Conservation (phyloP, 2,888 invertebrate species). For the Sminthurinus aureus region DNA sequence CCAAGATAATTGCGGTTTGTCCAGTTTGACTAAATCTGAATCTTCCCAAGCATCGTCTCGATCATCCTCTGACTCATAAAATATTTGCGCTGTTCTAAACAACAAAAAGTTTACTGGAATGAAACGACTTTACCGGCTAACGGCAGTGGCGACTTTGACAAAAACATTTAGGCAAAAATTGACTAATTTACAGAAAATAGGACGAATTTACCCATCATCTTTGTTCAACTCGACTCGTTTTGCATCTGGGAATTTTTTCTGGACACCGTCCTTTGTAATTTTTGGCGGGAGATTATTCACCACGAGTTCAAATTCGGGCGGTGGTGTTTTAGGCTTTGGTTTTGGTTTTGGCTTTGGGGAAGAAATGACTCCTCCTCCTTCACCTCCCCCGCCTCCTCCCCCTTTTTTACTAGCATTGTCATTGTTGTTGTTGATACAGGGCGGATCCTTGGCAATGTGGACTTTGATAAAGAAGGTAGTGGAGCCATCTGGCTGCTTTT, state of each 20-base stretch:
- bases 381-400: too few relatives aligned
- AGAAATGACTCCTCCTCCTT: too few relatives aligned
- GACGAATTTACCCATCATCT: neutral
- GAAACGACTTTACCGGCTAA: too few relatives aligned
- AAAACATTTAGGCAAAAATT: constrained; percentile 1
- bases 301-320: too few relatives aligned
- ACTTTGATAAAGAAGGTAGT: too few relatives aligned
- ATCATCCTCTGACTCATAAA: neutral
- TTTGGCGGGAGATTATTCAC: neutral
- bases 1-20: constrained; percentile 9
- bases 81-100: neutral
- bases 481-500: too few relatives aligned
- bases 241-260: constrained; percentile 14
- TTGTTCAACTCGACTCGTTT: neutral
- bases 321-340: too few relatives aligned
- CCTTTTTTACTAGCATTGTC: too few relatives aligned
- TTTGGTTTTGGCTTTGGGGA: too few relatives aligned
- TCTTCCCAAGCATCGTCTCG: neutral
- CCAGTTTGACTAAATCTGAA: neutral
- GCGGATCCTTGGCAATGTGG: too few relatives aligned
- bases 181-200: neutral
- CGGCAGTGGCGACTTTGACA: neutral
- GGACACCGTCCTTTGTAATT: neutral
- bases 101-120: too few relatives aligned
- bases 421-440: too few relatives aligned